A percentile compares a stretch with the other conserved stretches of the same genome.
These are phyloP conservation scores for Cliona cf. orientalis DNA, from an alignment of 37 sponge, comb jelly and placozoan genomes.

Conservation along the genomic window DNA sequence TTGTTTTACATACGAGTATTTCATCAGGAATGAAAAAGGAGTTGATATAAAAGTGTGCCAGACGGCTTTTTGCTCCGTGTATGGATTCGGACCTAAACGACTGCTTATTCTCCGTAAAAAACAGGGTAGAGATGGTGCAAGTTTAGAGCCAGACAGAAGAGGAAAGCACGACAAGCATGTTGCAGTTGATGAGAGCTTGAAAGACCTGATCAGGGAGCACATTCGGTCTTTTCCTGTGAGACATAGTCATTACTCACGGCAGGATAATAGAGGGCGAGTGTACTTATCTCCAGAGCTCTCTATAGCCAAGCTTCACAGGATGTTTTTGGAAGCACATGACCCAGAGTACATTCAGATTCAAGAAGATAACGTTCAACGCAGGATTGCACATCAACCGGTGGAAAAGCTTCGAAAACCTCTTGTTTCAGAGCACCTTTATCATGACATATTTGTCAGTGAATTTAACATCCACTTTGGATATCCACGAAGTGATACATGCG, in stretches of 20 bases:
- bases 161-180: slow-evolving; percentile 29
- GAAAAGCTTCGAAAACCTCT: slow-evolving; percentile 50
- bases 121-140: not conserved
- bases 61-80: slow-evolving; percentile 41
- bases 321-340: slow-evolving; percentile 53
- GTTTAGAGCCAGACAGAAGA: slow-evolving; percentile 47
- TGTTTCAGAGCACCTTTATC: slow-evolving; percentile 61
- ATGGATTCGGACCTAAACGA: slow-evolving; percentile 61
- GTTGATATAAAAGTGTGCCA: slow-evolving; percentile 51
- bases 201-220: slow-evolving; percentile 36
- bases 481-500: slow-evolving; percentile 43
- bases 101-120: slow-evolving; percentile 49
- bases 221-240: slow-evolving; percentile 37
- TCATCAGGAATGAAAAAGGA: slow-evolving; percentile 26
- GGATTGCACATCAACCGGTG: slow-evolving; percentile 45
- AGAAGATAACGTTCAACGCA: slow-evolving; percentile 25
- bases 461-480: slow-evolving; percentile 64
- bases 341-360: slow-evolving; percentile 50
- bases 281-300: slow-evolving; percentile 63
- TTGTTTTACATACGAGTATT: slow-evolving; percentile 37
- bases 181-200: slow-evolving; percentile 24
- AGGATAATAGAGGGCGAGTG: slow-evolving; percentile 44
- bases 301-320: slow-evolving; percentile 33
- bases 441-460: slow-evolving; percentile 53
- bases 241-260: slow-evolving; percentile 53